These are phyloP conservation scores for Baronia brevicornis DNA, from an alignment of 2,888 invertebrate genomes.

Conservation along the genomic window DNA sequence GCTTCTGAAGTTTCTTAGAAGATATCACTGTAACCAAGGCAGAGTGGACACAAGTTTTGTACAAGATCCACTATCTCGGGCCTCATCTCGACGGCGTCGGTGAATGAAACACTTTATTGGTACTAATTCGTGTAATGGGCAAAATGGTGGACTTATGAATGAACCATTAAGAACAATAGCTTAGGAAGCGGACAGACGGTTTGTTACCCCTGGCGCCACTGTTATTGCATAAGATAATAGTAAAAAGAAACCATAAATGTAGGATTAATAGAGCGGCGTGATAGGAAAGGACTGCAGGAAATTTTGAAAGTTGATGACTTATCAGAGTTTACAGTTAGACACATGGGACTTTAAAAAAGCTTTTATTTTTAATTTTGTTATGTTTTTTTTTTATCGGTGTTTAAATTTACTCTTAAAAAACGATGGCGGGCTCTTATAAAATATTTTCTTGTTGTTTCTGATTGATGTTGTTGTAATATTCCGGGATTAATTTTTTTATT, in stretches of 20 bases:
- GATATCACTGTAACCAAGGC: too few relatives aligned
- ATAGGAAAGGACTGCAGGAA: too few relatives aligned
- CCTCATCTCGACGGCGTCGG: conserved; percentile 6
- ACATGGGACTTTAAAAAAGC: not conserved
- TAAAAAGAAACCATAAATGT: conserved; percentile 4
- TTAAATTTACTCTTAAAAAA: too few relatives aligned
- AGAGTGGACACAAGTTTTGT: too few relatives aligned
- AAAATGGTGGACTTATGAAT: conserved; percentile 38
- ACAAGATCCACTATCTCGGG: too few relatives aligned
- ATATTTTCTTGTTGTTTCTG: too few relatives aligned
- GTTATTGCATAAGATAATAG: conserved; percentile 24
- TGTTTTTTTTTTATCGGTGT: not conserved
- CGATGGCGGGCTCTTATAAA: too few relatives aligned
- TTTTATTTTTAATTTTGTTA: not conserved
- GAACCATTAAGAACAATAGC: conserved; percentile 40
- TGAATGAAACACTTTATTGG: conserved; percentile 54
- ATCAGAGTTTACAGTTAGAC: too few relatives aligned
- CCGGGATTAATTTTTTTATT: too few relatives aligned
- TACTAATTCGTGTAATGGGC: conserved; percentile 44
- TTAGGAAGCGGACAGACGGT: conserved; percentile 12
- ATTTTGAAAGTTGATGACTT: too few relatives aligned
- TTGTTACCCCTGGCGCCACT: conserved; percentile 36
- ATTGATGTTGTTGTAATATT: too few relatives aligned
- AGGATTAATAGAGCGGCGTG: not conserved
- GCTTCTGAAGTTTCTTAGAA: too few relatives aligned